A percentile compares a stretch with the other conserved stretches of the same genome.
Conservation (phyloP, 2,888 invertebrate species). For the Imbricaverruca yamaguchii region DNA sequence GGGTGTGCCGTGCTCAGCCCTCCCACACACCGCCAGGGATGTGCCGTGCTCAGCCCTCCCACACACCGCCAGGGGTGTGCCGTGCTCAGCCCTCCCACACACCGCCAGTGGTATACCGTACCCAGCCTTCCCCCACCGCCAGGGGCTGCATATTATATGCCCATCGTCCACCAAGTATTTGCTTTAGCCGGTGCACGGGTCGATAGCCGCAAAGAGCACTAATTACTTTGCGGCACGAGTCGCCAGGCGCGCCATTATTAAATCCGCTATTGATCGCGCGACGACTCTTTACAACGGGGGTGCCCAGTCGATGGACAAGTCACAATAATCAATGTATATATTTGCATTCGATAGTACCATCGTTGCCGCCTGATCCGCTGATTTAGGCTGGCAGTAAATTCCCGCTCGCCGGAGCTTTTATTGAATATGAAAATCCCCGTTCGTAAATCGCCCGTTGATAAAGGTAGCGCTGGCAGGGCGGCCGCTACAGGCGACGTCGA, state of each 20-base stretch:
- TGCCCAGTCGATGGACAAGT: background rate
- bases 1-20: too few relatives aligned
- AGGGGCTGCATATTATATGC: background rate
- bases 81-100: too few relatives aligned
- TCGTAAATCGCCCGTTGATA: slow-evolving; percentile 9
- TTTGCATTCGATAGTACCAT: slow-evolving; percentile 1
- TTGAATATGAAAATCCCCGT: slow-evolving; percentile 20
- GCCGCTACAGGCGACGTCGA: background rate
- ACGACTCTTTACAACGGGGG: background rate
- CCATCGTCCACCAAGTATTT: background rate
- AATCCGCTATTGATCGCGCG: slow-evolving; percentile 3
- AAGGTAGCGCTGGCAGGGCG: background rate
- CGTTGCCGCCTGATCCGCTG: background rate
- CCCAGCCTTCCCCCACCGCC: too few relatives aligned
- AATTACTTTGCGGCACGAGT: background rate
- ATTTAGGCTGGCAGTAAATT: slow-evolving; percentile 8
- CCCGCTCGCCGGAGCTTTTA: background rate
- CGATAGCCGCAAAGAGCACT: slow-evolving; percentile 16
- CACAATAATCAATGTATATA: slow-evolving; percentile 20
- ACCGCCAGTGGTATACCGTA: too few relatives aligned
- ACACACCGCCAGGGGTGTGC: too few relatives aligned
- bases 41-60: too few relatives aligned
- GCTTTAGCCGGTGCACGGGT: slow-evolving; percentile 1
- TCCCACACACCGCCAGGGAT: too few relatives aligned
- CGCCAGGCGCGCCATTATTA: background rate